Percentiles rank a stretch among this genome's conserved stretches.
phyloP scores from a whole-genome alignment of 2,797 vertebrate genomes.

The Tokudaia tokunoshimensis region DNA sequence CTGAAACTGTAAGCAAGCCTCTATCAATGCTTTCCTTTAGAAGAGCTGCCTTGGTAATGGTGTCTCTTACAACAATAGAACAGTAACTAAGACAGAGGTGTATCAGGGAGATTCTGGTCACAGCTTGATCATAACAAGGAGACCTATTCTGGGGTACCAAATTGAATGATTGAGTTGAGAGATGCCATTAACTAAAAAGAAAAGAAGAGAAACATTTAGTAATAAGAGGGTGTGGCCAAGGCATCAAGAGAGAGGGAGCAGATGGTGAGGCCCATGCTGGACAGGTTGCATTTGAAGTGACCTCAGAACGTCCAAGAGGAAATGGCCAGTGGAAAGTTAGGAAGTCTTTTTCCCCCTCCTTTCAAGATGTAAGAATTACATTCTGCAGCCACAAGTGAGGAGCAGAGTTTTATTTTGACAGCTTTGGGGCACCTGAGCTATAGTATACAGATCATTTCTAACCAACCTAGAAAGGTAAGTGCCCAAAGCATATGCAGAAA shows the following conservation, averaged over 20 bases:
- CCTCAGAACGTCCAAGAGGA: neutral
- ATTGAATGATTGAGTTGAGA: neutral
- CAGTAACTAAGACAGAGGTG: neutral
- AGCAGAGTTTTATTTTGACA: slow-evolving; percentile 75
- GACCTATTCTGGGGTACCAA: neutral
- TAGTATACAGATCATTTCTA: slow-evolving; percentile 60
- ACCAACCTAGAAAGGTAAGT: slow-evolving; percentile 59
- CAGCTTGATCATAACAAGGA: neutral
- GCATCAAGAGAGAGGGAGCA: neutral
- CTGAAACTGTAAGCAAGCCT: neutral
- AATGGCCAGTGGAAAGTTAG: neutral
- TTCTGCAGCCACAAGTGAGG: slow-evolving; percentile 65
- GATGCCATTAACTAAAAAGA: neutral
- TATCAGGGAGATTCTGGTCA: neutral
- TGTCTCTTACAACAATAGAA: neutral
- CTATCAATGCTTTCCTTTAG: neutral
- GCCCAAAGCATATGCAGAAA: slow-evolving; percentile 62
- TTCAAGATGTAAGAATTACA: slow-evolving; percentile 52
- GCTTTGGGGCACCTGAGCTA: slow-evolving; percentile 76
- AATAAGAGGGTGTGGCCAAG: neutral
- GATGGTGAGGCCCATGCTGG: neutral
- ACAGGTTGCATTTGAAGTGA: neutral
- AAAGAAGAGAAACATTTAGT: neutral
- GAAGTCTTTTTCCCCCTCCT: slow-evolving; percentile 47
- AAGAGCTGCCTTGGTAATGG: neutral